phyloP scores from a whole-genome alignment of 2,888 invertebrate species.

The Elegia similella region DNA sequence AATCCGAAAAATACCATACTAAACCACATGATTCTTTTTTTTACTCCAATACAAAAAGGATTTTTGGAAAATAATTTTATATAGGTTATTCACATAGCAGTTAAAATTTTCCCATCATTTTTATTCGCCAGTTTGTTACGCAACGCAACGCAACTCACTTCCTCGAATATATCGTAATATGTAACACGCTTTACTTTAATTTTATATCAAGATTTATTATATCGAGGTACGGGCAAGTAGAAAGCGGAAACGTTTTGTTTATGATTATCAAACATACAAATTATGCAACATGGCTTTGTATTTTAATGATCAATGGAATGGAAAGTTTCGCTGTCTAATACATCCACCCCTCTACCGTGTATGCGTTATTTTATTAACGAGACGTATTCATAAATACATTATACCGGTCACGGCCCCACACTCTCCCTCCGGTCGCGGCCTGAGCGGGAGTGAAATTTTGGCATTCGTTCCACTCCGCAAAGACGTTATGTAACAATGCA shows the following conservation, averaged over 20 bases:
- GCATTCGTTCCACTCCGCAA: conserved; percentile 66
- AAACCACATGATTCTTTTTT: too few relatives aligned
- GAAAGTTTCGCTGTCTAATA: neutral
- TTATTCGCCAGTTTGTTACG: neutral
- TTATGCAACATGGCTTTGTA: neutral
- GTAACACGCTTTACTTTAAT: neutral
- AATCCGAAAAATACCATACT: too few relatives aligned
- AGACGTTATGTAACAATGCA: conserved; percentile 71
- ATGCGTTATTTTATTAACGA: neutral
- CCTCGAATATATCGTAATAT: neutral
- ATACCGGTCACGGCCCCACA: conserved; percentile 14
- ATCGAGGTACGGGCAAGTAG: conserved; percentile 6
- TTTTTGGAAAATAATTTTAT: neutral
- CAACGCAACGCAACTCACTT: neutral
- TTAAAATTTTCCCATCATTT: neutral
- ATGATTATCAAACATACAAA: conserved; percentile 4
- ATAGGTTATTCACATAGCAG: neutral
- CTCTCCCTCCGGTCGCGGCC: conserved; percentile 32
- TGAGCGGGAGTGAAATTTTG: conserved; percentile 59
- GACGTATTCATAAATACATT: neutral
- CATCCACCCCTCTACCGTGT: neutral
- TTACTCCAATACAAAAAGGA: neutral
- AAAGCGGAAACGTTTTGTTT: conserved; percentile 16
- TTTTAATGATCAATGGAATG: neutral
- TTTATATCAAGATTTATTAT: neutral